Conservation (phyloP, 1,140 invertebrate species). For the Leptinotarsa lineolata region DNA sequence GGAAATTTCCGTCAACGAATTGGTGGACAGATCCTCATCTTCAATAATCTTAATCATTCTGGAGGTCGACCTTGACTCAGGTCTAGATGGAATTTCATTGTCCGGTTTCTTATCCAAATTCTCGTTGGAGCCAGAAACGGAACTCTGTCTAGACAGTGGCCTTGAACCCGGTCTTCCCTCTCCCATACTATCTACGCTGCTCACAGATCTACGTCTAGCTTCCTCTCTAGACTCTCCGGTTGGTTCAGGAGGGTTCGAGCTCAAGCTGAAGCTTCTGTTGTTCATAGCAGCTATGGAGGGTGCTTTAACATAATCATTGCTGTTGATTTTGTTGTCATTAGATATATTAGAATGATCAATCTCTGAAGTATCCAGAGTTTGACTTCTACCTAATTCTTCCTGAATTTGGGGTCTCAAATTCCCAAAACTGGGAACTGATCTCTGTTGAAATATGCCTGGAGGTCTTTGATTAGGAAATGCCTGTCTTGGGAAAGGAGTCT, state of each 20-base stretch:
- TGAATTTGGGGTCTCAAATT: conserved; percentile 32
- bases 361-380: conserved; percentile 49
- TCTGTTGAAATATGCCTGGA: conserved; percentile 47
- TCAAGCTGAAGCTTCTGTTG: conserved; percentile 36
- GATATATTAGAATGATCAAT: conserved; percentile 31
- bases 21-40: conserved; percentile 33
- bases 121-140: conserved; percentile 34
- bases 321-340: conserved; percentile 26
- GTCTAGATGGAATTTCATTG: conserved; percentile 35
- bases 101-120: conserved; percentile 39
- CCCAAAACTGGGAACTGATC: conserved; percentile 38
- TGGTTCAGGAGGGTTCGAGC: conserved; percentile 31
- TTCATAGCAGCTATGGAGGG: conserved; percentile 40
- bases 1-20: conserved; percentile 24
- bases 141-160: conserved; percentile 6
- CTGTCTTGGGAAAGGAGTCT: conserved; percentile 43
- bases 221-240: conserved; percentile 28
- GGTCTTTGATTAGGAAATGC: conserved; percentile 40
- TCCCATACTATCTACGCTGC: conserved; percentile 36
- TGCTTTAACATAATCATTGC: conserved; percentile 35
- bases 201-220: conserved; percentile 31
- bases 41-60: conserved; percentile 47
- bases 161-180: conserved; percentile 33
- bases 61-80: conserved; percentile 43
- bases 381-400: conserved; percentile 38